Evolutionary conservation across 30 jellyfish, hydroid and myxozoan genomes (phyloP).

Genomic region (Hydractinia echinata): DNA sequence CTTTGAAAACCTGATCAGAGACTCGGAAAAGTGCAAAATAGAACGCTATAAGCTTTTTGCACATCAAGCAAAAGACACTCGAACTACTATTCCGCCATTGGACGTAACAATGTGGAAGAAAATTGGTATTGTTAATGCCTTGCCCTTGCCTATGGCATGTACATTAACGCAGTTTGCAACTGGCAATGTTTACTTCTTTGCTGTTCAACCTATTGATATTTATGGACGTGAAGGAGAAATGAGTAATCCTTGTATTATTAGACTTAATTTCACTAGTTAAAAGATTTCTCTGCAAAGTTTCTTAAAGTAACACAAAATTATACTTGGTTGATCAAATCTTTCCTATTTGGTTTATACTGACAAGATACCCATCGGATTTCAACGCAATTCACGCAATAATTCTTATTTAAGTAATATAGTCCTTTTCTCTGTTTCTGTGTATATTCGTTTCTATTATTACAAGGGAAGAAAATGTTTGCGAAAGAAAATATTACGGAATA

Average conservation of each 20-base stretch:
- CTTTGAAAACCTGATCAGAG: conserved; percentile 53
- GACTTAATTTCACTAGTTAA: conserved; percentile 32
- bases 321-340: too few relatives aligned
- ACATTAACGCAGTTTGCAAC: conserved; percentile 90
- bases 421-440: too few relatives aligned
- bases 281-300: too few relatives aligned
- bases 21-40: conserved; percentile 37
- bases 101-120: conserved; percentile 71
- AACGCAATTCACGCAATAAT: too few relatives aligned
- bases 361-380: too few relatives aligned
- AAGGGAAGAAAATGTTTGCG: too few relatives aligned
- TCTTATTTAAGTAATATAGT: too few relatives aligned
- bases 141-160: conserved; percentile 99
- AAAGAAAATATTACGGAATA: too few relatives aligned
- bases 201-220: conserved; percentile 81
- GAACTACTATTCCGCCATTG: conserved; percentile 63
- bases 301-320: too few relatives aligned
- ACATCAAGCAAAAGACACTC: conserved; percentile 57
- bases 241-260: conserved; percentile 87
- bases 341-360: too few relatives aligned
- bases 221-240: conserved; percentile 88
- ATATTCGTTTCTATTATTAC: too few relatives aligned
- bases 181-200: conserved; percentile 85
- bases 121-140: conserved; percentile 93
- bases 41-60: conserved; percentile 92